Base-by-base conservation (phyloP, 2,888 invertebrate genomes). In the Nasonia oneida region DNA sequence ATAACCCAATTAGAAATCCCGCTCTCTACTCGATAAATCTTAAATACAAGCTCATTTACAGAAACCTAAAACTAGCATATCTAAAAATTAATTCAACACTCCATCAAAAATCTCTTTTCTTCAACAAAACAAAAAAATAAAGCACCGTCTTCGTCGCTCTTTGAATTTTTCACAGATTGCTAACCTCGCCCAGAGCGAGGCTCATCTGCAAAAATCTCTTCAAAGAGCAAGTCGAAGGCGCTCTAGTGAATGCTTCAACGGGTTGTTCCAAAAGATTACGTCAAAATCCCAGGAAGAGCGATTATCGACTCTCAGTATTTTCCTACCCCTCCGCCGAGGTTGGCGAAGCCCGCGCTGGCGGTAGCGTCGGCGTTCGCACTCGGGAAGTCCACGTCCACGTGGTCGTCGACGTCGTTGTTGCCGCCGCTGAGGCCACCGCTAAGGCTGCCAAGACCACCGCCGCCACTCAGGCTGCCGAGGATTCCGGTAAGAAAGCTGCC, bases 281-380 rank as follows among this genome's bases (percentile, higher is more conserved):
- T 33, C 18, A n/a, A 61, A n/a, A 61, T 61, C 18, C 57, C 57
- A 61, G n/a, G 18, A 61, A 61, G 57, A 61, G 67, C 29, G 33
- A 12, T n/a, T 61, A 61, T 67, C 67, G 67, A 33, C 67, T 29
- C 84, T 91, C 84, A 90, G 87, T 88, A 87, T 79, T 88, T 89
- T 89, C 91, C 90, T 91, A 91, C 91, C 91, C 91, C 91, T 89
- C 89, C 91, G 87, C 89, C 91, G 78, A 90, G 23, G 83, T 90
- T 91, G 83, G 89, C 91, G 86, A 89, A 91, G 37, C 71, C 85
- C 8, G 75, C 75, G 87, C 90, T 91, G 86, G 90, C 82, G 64
- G 90, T 91, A 10, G 87, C 89, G 73, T 89, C 88, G 42, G 88
- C 57, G 73, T 81, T 84, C 33, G 70, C 67, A 50, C 33, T 70